Evolutionary conservation across 1,140 invertebrate genomes (phyloP).

Genomic region (Scylla paramamosain): DNA sequence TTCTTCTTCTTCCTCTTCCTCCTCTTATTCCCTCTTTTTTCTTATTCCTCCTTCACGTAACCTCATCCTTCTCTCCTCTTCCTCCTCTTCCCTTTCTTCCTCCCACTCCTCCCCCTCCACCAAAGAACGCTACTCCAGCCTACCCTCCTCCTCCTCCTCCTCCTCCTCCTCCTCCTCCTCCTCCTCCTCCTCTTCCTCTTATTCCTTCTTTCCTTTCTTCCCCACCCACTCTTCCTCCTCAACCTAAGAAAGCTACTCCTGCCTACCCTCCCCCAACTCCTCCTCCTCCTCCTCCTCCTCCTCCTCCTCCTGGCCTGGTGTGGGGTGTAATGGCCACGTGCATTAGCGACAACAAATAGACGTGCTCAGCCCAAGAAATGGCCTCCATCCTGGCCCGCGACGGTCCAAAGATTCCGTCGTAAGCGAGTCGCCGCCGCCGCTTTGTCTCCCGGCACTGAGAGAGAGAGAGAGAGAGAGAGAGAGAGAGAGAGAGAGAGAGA

Average conservation of each 20-base stretch:
- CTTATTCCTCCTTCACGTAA: background rate
- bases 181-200: background rate
- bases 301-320: slow-evolving; percentile 44
- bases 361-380: slow-evolving; percentile 72
- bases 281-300: background rate
- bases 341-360: slow-evolving; percentile 74
- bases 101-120: background rate
- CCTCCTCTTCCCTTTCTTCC: background rate
- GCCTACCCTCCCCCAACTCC: background rate
- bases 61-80: background rate
- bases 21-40: background rate
- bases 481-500: background rate
- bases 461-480: slow-evolving; percentile 23
- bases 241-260: background rate
- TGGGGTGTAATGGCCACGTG: slow-evolving; percentile 69
- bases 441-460: slow-evolving; percentile 59
- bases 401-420: slow-evolving; percentile 73
- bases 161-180: background rate
- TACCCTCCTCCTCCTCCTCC: background rate
- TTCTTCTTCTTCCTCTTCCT: slow-evolving; percentile 17
- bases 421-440: slow-evolving; percentile 64
- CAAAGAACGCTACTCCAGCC: background rate
- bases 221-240: background rate
- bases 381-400: slow-evolving; percentile 64
- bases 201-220: too few species aligned